Percentiles rank a stretch among this genome's conserved stretches.
Evolutionary conservation across 2,888 invertebrate species (phyloP).

Genomic region (Apotomis betuletana): DNA sequence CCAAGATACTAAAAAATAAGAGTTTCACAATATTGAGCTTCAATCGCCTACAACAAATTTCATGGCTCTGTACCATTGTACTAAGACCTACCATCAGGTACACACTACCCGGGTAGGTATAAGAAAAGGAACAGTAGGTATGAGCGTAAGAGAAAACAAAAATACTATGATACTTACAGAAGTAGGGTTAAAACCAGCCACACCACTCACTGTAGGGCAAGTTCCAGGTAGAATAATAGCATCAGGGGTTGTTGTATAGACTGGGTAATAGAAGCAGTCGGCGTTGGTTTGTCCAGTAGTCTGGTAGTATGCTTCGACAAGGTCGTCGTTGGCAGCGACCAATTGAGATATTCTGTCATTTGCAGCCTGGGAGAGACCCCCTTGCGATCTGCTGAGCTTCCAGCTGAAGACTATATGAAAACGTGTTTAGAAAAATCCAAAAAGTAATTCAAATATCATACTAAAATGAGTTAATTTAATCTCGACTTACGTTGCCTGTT

Average conservation of each 20-base stretch:
- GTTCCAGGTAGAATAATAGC: conserved; percentile 42
- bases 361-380: conserved; percentile 14
- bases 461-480: not conserved
- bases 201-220: conserved; percentile 36
- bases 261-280: conserved; percentile 45
- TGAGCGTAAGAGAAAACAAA: not conserved
- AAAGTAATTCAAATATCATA: not conserved
- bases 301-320: conserved; percentile 42
- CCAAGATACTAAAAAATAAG: conserved; percentile 30
- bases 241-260: conserved; percentile 36
- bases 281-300: conserved; percentile 35
- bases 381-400: conserved; percentile 45
- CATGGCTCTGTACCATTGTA: too few species aligned
- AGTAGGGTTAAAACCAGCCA: conserved; percentile 27
- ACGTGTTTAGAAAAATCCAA: not conserved
- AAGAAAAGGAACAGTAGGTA: not conserved
- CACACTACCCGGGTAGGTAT: too few species aligned
- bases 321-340: conserved; percentile 19
- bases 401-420: conserved; percentile 45
- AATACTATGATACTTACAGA: conserved; percentile 19
- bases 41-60: too few species aligned
- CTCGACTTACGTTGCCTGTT: conserved; percentile 23
- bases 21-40: too few species aligned
- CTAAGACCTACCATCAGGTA: too few species aligned
- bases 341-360: conserved; percentile 36